phyloP scores from a whole-genome alignment of 2,797 vertebrate genomes.

The Melanotaenia pygmaea region DNA sequence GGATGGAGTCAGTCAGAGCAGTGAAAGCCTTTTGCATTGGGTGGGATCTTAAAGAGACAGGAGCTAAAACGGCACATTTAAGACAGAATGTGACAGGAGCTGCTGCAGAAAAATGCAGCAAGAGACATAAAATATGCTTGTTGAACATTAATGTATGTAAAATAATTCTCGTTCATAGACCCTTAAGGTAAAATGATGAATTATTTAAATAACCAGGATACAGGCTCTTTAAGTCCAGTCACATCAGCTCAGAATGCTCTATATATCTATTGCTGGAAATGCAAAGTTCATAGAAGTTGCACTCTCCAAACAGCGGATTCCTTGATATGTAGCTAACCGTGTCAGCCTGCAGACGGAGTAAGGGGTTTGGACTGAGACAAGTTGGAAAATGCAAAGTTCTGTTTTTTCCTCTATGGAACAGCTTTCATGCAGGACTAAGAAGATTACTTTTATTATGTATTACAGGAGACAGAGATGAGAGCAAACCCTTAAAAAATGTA shows the following conservation, averaged over 20 bases:
- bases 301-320: slow-evolving; percentile 2
- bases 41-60: background rate
- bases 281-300: background rate
- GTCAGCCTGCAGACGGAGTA: background rate
- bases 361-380: fast-evolving
- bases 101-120: background rate
- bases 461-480: background rate
- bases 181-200: background rate
- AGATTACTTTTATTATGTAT: background rate
- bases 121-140: background rate
- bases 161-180: background rate
- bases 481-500: background rate
- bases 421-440: background rate
- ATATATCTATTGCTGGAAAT: background rate
- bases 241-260: background rate
- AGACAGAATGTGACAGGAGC: background rate
- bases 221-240: background rate
- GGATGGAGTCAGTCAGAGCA: background rate
- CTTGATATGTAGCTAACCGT: background rate
- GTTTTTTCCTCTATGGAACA: background rate
- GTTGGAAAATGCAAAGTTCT: background rate
- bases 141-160: background rate
- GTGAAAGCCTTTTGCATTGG: background rate
- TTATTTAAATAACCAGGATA: background rate
- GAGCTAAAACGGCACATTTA: background rate